Percentiles rank a stretch among this genome's conserved stretches.
Evolutionary conservation across 2,797 vertebrate species (phyloP).

Genomic region (Schizopygopsis malacanthus): DNA sequence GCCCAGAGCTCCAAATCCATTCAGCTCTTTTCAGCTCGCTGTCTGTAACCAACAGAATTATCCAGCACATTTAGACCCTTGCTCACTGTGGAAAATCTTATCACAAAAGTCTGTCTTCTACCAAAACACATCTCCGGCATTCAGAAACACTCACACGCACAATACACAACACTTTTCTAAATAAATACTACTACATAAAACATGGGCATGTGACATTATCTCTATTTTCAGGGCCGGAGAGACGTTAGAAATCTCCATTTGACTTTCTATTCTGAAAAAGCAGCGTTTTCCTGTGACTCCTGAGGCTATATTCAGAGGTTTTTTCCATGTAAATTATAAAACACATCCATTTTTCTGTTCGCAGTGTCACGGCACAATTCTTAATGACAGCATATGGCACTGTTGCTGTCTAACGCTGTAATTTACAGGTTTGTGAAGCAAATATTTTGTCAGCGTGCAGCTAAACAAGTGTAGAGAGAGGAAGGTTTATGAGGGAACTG

Average conservation of each 20-base stretch:
- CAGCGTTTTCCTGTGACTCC: not conserved
- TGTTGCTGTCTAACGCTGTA: constrained; percentile 39
- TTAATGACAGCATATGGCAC: constrained; percentile 46
- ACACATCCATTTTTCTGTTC: constrained; percentile 31
- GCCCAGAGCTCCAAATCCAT: constrained; percentile 26
- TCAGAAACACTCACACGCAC: constrained; percentile 49
- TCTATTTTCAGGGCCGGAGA: not conserved
- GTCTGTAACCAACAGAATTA: constrained; percentile 36
- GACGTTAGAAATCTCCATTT: constrained; percentile 11
- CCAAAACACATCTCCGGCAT: constrained; percentile 19
- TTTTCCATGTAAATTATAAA: constrained; percentile 44
- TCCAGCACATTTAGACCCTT: constrained; percentile 32
- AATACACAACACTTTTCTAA: constrained; percentile 20
- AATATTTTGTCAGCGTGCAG: constrained; percentile 46
- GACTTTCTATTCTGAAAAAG: not conserved
- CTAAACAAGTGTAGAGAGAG: constrained; percentile 34
- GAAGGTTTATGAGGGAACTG: constrained; percentile 40
- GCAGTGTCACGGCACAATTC: constrained; percentile 31
- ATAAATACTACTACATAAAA: not conserved
- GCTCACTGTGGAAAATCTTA: constrained; percentile 10
- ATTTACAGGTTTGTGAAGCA: constrained; percentile 49
- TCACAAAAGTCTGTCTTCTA: constrained; percentile 32
- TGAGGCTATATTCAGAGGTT: constrained; percentile 10
- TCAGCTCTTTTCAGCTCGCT: constrained; percentile 21
- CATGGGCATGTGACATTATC: constrained; percentile 2